These are phyloP conservation scores for Philopedon plagiatum DNA, from an alignment of 2,888 invertebrate species.

Conservation along the genomic window DNA sequence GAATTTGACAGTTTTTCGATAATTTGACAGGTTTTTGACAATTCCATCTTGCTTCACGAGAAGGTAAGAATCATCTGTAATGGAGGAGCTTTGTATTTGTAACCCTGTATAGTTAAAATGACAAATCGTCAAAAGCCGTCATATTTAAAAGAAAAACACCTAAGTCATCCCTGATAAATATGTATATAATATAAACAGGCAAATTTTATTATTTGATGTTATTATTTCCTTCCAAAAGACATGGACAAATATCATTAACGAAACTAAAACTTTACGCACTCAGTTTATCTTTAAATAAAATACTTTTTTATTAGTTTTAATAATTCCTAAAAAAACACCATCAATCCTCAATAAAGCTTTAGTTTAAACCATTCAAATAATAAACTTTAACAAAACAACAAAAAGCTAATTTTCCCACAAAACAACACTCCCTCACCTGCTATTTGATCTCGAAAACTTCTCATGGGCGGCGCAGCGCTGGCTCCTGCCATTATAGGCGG, in stretches of 20 bases:
- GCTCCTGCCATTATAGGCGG: slow-evolving; percentile 62
- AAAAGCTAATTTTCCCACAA: neutral
- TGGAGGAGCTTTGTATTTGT: too few relatives aligned
- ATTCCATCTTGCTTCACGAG: too few relatives aligned
- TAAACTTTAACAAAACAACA: neutral
- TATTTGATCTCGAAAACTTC: slow-evolving; percentile 61
- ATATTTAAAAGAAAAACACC: neutral
- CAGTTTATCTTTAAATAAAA: neutral
- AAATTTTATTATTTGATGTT: neutral
- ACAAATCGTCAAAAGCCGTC: neutral
- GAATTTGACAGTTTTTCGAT: slow-evolving; percentile 21
- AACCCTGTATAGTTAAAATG: neutral
- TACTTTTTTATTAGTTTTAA: too few relatives aligned
- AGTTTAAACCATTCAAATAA: neutral
- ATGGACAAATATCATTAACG: too few relatives aligned
- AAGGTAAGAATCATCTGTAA: too few relatives aligned
- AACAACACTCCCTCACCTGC: slow-evolving; percentile 61
- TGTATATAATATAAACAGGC: slow-evolving; percentile 49
- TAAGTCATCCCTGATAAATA: slow-evolving; percentile 18
- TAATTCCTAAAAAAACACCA: too few relatives aligned
- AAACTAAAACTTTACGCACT: neutral
- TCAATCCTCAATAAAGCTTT: neutral
- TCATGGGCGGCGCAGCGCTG: slow-evolving; percentile 6
- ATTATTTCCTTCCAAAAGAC: too few relatives aligned
- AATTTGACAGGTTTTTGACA: neutral